A percentile compares a stretch with the other conserved stretches of the same genome.
These are phyloP conservation scores for Pemphredon lugubris DNA, from an alignment of 2,888 invertebrate genomes.

Conservation along the genomic window DNA sequence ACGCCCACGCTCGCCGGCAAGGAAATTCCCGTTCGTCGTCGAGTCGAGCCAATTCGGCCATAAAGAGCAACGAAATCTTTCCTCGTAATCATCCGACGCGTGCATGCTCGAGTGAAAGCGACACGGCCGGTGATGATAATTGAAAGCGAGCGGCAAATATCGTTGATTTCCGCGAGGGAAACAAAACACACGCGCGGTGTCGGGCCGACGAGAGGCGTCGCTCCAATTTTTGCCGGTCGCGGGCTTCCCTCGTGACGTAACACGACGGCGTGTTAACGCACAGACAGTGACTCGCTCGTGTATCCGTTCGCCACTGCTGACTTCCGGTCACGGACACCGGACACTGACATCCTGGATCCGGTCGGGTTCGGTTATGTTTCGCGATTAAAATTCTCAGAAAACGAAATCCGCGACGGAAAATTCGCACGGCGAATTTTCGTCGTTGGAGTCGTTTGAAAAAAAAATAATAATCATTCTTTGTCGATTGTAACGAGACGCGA, in stretches of 20 bases:
- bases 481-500: no score
- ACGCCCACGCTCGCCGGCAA: no score
- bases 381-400: slow-evolving; percentile 45
- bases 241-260: slow-evolving; percentile 44
- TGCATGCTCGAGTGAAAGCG: no score
- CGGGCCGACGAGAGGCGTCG: slow-evolving; percentile 3
- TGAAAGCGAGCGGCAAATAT: no score
- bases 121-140: no score
- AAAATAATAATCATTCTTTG: no score
- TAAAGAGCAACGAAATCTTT: no score
- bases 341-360: slow-evolving; percentile 70
- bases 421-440: no score
- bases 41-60: no score
- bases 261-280: slow-evolving; percentile 8
- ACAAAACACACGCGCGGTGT: not conserved
- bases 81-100: no score
- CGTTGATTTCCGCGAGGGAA: not conserved
- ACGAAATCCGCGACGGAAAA: slow-evolving; percentile 25
- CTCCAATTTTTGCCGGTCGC: slow-evolving; percentile 15
- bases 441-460: no score
- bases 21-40: no score
- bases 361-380: slow-evolving; percentile 43
- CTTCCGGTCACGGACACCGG: slow-evolving; percentile 71
- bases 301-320: slow-evolving; percentile 49
- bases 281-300: slow-evolving; percentile 31